phyloP scores from a whole-genome alignment of 1,140 invertebrate species.

The Ephestia elutella region DNA sequence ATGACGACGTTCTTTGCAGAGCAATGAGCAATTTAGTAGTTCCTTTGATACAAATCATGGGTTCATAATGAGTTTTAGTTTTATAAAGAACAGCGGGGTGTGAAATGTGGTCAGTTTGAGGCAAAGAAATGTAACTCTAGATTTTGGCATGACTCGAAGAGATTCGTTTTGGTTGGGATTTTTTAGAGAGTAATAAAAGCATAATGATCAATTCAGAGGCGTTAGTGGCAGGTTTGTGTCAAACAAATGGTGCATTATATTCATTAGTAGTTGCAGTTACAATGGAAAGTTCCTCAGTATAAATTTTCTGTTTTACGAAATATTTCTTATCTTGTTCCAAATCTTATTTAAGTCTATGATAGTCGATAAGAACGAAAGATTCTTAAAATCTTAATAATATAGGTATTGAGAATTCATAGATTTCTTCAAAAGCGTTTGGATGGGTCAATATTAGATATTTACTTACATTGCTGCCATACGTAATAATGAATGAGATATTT shows the following conservation, averaged over 20 bases:
- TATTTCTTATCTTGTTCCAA: no score
- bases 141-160: constrained; percentile 24
- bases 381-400: no score
- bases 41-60: constrained; percentile 38
- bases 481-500: no score
- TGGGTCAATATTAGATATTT: no score
- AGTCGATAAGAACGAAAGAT: no score
- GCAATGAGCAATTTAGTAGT: constrained; percentile 35
- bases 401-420: no score
- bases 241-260: neutral
- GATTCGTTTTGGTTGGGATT: constrained; percentile 14
- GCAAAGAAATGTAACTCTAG: constrained; percentile 28
- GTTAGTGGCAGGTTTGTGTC: neutral
- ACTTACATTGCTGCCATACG: no score
- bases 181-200: constrained; percentile 4
- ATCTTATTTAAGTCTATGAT: no score
- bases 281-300: no score
- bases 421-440: no score
- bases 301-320: no score
- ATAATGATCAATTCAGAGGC: neutral
- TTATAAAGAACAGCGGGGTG: constrained; percentile 43
- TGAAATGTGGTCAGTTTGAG: constrained; percentile 18
- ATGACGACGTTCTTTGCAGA: constrained; percentile 26
- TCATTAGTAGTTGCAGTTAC: no score
- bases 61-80: constrained; percentile 17